These are phyloP conservation scores for Enteromius paludinosus DNA, from an alignment of 2,797 vertebrate species.

Conservation along the genomic window DNA sequence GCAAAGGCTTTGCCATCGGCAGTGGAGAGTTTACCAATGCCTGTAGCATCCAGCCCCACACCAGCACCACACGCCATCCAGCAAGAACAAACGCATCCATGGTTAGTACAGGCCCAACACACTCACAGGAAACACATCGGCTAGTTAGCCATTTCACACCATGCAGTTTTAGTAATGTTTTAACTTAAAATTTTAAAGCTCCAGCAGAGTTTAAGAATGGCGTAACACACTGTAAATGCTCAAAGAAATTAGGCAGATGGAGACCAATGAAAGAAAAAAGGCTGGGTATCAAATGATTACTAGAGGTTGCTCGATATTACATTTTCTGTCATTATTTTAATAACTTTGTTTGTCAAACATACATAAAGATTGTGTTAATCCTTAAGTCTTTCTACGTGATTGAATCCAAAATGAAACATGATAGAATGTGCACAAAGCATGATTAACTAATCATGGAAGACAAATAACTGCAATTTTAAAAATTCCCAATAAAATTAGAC, in stretches of 20 bases:
- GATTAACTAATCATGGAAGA: too few relatives aligned
- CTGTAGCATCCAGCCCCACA: conserved; percentile 81
- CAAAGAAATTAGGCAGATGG: not conserved
- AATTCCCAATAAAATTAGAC: not conserved
- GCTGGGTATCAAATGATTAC: not conserved
- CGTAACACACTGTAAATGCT: not conserved
- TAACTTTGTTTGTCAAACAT: not conserved
- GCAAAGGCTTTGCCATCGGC: conserved; percentile 99
- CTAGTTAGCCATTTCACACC: conserved; percentile 67
- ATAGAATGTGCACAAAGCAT: not conserved
- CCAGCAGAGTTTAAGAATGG: not conserved
- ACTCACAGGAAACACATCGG: conserved; percentile 43
- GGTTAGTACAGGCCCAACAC: conserved; percentile 70
- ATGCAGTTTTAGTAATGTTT: conserved; percentile 63
- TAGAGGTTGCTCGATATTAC: conserved; percentile 9
- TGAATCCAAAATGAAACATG: not conserved
- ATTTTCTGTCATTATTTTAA: not conserved
- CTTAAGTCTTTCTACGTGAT: not conserved
- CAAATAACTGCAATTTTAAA: not conserved
- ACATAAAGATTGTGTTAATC: not conserved
- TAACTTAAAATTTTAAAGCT: not conserved
- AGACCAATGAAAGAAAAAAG: not conserved
- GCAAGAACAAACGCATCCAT: conserved; percentile 73
- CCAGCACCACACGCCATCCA: conserved; percentile 69
- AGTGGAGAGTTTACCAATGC: conserved; percentile 99